Percentiles rank a stretch among this genome's conserved stretches.
Conservation (phyloP, 2,888 invertebrate species). For the Mythimna albipuncta region DNA sequence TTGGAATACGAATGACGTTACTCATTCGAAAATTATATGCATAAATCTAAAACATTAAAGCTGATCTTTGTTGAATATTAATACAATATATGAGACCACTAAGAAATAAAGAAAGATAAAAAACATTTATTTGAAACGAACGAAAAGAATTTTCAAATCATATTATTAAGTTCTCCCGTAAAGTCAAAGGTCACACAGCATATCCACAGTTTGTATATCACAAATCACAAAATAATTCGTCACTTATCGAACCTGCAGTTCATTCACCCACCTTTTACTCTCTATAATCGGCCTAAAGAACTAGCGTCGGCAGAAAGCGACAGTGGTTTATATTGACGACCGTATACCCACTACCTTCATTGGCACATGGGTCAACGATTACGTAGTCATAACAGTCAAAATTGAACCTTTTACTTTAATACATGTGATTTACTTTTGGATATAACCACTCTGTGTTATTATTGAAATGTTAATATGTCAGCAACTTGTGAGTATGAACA, state of each 20-base stretch:
- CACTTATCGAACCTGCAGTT: constrained; percentile 72
- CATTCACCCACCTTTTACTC: constrained; percentile 89
- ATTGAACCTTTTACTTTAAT: constrained; percentile 74
- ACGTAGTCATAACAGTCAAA: constrained; percentile 66
- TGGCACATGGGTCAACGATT: constrained; percentile 75
- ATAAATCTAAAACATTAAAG: constrained; percentile 36
- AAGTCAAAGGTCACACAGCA: constrained; percentile 58
- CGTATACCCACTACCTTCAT: constrained; percentile 86
- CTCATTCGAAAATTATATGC: constrained; percentile 39
- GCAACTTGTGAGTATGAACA: constrained; percentile 64
- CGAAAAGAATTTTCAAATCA: background rate
- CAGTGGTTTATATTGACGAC: constrained; percentile 87
- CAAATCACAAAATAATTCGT: constrained; percentile 72
- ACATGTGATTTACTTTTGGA: constrained; percentile 55
- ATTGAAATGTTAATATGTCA: constrained; percentile 71
- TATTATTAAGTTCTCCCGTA: constrained; percentile 10
- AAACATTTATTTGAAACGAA: too few species aligned
- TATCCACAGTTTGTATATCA: constrained; percentile 61
- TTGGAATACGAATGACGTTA: constrained; percentile 72
- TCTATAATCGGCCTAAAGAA: constrained; percentile 84
- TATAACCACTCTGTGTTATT: constrained; percentile 66
- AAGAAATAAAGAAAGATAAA: background rate
- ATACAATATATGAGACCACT: background rate
- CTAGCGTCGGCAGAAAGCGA: constrained; percentile 86
- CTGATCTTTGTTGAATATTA: constrained; percentile 26